phyloP scores from a whole-genome alignment of 64 coral and sea anemone genomes.

The Montipora sp. region DNA sequence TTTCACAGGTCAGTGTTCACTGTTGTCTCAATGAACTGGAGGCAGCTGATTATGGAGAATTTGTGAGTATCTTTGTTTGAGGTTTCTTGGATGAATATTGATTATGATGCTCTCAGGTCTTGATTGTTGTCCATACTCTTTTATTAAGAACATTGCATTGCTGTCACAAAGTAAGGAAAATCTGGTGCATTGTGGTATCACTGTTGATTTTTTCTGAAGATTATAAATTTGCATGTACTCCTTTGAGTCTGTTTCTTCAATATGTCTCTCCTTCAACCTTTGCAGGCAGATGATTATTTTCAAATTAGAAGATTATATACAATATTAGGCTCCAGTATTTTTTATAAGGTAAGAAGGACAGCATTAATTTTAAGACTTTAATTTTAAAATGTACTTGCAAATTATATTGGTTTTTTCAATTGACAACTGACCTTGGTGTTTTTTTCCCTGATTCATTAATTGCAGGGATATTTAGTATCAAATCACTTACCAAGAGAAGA shows the following conservation, averaged over 20 bases:
- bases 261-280: neutral
- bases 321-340: slow-evolving; percentile 95
- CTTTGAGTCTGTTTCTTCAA: neutral
- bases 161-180: neutral
- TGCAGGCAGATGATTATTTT: slow-evolving; percentile 95
- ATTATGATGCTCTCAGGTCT: too few species aligned
- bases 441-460: neutral
- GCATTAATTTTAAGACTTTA: too few species aligned
- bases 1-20: slow-evolving; percentile 71
- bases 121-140: too few species aligned
- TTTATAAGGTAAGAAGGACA: slow-evolving; percentile 88
- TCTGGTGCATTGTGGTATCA: neutral
- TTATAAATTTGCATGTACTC: too few species aligned
- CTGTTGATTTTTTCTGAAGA: too few species aligned
- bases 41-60: slow-evolving; percentile 93
- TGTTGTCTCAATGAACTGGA: slow-evolving; percentile 90
- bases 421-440: neutral
- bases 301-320: slow-evolving; percentile 99
- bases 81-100: neutral
- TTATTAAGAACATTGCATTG: too few species aligned
- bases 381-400: too few species aligned
- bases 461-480: slow-evolving; percentile 87
- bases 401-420: too few species aligned
- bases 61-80: slow-evolving; percentile 48
- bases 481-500: slow-evolving; percentile 94